phyloP scores from a whole-genome alignment of 2,888 invertebrate species.

The Cartodere bifasciata region DNA sequence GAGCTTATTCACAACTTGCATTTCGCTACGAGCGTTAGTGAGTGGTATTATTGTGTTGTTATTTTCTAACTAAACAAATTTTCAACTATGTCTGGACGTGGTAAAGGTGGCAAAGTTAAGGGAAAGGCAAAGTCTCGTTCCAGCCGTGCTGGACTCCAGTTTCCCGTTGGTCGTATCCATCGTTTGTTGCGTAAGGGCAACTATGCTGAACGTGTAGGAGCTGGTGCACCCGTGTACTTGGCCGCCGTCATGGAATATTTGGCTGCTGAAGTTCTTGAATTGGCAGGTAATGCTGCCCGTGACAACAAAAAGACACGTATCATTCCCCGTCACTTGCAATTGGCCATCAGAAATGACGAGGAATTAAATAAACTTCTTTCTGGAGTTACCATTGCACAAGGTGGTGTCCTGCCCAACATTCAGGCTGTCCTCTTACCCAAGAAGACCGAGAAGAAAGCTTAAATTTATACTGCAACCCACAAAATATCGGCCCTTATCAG shows the following conservation, averaged over 20 bases:
- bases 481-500: no score
- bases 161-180: slow-evolving; percentile 48
- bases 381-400: slow-evolving; percentile 72
- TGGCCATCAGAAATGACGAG: slow-evolving; percentile 72
- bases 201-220: slow-evolving; percentile 47
- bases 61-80: no score
- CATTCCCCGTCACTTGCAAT: slow-evolving; percentile 63
- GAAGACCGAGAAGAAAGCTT: no score
- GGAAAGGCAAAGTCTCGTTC: slow-evolving; percentile 40
- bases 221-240: slow-evolving; percentile 42
- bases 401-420: slow-evolving; percentile 74
- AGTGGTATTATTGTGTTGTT: no score
- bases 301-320: slow-evolving; percentile 63
- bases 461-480: no score
- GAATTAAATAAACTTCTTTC: slow-evolving; percentile 65
- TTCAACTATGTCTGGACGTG: slow-evolving; percentile 37
- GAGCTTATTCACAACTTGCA: no score
- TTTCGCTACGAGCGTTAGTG: no score
- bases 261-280: slow-evolving; percentile 56
- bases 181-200: slow-evolving; percentile 48
- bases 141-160: slow-evolving; percentile 42
- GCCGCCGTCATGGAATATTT: slow-evolving; percentile 53
- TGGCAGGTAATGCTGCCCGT: slow-evolving; percentile 52
- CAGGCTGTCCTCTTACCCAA: slow-evolving; percentile 63
- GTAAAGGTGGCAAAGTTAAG: slow-evolving; percentile 35